phyloP scores from a whole-genome alignment of 2,888 invertebrate species.

The Callosobruchus maculatus region DNA sequence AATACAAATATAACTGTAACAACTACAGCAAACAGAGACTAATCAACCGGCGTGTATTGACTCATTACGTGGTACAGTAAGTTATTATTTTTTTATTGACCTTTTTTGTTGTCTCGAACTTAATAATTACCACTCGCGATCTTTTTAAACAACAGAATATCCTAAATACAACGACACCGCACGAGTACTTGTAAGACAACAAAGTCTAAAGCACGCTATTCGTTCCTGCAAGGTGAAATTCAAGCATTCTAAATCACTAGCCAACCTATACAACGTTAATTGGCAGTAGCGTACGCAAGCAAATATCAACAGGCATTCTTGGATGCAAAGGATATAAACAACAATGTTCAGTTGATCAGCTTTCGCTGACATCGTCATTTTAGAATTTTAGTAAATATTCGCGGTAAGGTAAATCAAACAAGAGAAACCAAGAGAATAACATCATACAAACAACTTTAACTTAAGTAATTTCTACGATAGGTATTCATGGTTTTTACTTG shows the following conservation, averaged over 20 bases:
- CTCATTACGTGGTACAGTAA: neutral
- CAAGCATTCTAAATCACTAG: neutral
- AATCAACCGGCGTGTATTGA: neutral
- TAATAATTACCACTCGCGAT: neutral
- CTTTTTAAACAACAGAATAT: neutral
- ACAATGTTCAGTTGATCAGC: too few relatives aligned
- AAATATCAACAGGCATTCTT: neutral
- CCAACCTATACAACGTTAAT: neutral
- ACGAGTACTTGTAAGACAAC: neutral
- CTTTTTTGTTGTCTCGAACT: neutral
- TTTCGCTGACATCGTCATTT: too few relatives aligned
- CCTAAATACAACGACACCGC: neutral
- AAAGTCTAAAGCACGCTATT: neutral
- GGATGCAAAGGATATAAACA: too few relatives aligned
- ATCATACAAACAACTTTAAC: too few relatives aligned
- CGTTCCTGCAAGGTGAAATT: neutral
- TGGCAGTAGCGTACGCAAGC: neutral
- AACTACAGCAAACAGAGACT: neutral
- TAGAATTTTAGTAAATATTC: too few relatives aligned
- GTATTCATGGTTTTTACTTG: too few relatives aligned
- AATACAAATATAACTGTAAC: neutral
- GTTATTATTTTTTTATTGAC: neutral
- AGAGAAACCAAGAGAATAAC: too few relatives aligned
- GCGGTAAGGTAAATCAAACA: too few relatives aligned
- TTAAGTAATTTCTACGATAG: too few relatives aligned